phyloP scores from a whole-genome alignment of 1,140 invertebrate species.

The Papilio helenus region DNA sequence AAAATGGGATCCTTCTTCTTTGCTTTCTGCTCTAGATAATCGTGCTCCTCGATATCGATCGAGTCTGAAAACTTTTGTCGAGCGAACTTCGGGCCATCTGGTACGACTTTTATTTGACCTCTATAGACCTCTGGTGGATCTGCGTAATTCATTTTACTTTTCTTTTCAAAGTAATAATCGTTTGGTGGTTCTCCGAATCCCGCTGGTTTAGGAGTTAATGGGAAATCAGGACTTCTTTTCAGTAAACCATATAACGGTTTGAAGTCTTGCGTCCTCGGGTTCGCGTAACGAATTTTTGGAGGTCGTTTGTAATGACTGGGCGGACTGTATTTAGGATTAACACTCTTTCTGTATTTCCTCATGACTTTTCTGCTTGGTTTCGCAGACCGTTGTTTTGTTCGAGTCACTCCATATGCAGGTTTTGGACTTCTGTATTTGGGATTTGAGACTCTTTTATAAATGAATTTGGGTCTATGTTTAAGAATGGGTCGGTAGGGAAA shows the following conservation, averaged over 20 bases:
- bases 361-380: slow-evolving; percentile 48
- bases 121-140: slow-evolving; percentile 65
- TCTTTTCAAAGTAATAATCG: slow-evolving; percentile 46
- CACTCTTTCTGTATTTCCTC: slow-evolving; percentile 55
- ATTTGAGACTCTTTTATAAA: slow-evolving; percentile 64
- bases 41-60: slow-evolving; percentile 41
- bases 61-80: slow-evolving; percentile 45
- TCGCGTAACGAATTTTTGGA: slow-evolving; percentile 55
- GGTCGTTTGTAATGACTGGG: slow-evolving; percentile 52
- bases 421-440: slow-evolving; percentile 56
- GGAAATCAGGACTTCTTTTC: slow-evolving; percentile 51
- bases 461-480: slow-evolving; percentile 59
- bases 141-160: slow-evolving; percentile 43
- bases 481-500: slow-evolving; percentile 56
- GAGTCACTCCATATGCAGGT: slow-evolving; percentile 53
- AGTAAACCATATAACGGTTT: slow-evolving; percentile 53
- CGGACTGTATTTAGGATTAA: slow-evolving; percentile 48
- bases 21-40: slow-evolving; percentile 47
- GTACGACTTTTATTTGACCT: slow-evolving; percentile 46
- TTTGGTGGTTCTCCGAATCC: slow-evolving; percentile 69
- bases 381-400: slow-evolving; percentile 44
- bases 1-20: slow-evolving; percentile 48
- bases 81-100: slow-evolving; percentile 44
- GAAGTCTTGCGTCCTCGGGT: slow-evolving; percentile 49
- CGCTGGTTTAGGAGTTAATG: slow-evolving; percentile 51